Conservation (phyloP, 2,888 invertebrate species). For the Eristalinus aeneus region DNA sequence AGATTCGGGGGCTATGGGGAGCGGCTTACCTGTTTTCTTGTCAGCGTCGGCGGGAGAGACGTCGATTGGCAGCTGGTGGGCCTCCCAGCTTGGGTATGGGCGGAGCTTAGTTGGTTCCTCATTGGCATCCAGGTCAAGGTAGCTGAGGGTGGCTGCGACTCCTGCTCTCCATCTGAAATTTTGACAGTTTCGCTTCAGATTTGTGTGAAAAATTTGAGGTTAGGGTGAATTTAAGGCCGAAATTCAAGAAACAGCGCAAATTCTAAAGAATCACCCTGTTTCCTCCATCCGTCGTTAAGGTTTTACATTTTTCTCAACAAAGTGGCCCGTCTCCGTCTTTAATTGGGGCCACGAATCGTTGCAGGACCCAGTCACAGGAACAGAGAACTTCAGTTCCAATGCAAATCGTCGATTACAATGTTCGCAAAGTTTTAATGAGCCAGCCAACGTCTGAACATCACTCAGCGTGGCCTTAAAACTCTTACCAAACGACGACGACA, state of each 20-base stretch:
- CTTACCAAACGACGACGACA: background rate
- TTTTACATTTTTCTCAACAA: background rate
- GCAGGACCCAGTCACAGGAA: background rate
- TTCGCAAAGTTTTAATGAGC: slow-evolving; percentile 55
- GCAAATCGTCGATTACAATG: slow-evolving; percentile 27
- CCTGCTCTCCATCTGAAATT: slow-evolving; percentile 84
- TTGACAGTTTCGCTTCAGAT: no score
- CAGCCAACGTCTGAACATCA: slow-evolving; percentile 28
- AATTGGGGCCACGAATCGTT: background rate
- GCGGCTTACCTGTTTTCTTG: slow-evolving; percentile 73
- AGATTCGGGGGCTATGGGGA: no score
- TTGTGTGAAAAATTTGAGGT: no score
- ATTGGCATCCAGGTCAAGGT: slow-evolving; percentile 82
- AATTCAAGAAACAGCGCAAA: no score
- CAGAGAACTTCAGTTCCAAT: background rate
- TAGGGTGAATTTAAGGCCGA: no score
- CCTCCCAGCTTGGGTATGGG: slow-evolving; percentile 89
- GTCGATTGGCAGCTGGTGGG: slow-evolving; percentile 88
- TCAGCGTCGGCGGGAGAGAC: slow-evolving; percentile 77
- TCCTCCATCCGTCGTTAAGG: background rate
- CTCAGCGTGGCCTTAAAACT: slow-evolving; percentile 23
- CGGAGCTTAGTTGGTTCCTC: slow-evolving; percentile 87
- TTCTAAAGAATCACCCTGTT: background rate
- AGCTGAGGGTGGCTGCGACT: slow-evolving; percentile 87
- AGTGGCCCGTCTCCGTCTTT: background rate